Percentiles rank a stretch among this genome's conserved stretches.
These are phyloP conservation scores for Acrocyrtus sp. DNA, from an alignment of 2,888 invertebrate species.

Conservation along the genomic window DNA sequence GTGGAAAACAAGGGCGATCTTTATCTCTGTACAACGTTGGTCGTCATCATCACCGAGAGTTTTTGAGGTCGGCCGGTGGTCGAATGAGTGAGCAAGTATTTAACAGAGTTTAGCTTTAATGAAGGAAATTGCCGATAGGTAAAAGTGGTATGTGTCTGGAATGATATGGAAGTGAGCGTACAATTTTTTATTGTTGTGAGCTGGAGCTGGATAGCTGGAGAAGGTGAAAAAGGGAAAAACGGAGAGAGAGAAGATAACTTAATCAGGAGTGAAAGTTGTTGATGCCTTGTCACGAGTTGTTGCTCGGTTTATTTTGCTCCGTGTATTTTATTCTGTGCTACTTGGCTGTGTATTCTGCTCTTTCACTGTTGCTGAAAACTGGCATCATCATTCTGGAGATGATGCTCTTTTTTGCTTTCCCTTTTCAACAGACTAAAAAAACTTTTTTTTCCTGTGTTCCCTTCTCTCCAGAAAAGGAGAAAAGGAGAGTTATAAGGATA, in stretches of 20 bases:
- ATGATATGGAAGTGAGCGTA: slow-evolving; percentile 41
- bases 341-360: neutral
- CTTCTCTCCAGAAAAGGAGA: no score
- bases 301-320: slow-evolving; percentile 15
- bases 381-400: slow-evolving; percentile 30
- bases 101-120: slow-evolving; percentile 53
- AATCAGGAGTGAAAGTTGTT: slow-evolving; percentile 62
- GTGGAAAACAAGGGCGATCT: no score
- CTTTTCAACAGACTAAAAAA: no score
- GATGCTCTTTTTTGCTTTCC: no score
- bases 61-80: slow-evolving; percentile 30
- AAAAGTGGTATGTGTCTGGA: slow-evolving; percentile 62
- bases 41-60: slow-evolving; percentile 11
- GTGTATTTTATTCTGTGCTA: slow-evolving; percentile 4
- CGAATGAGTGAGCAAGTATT: slow-evolving; percentile 37
- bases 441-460: no score
- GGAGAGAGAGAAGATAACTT: slow-evolving; percentile 57
- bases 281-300: slow-evolving; percentile 44
- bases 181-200: no score
- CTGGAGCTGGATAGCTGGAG: no score
- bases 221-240: neutral
- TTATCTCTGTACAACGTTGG: no score
- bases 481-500: no score
- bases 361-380: slow-evolving; percentile 14
- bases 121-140: slow-evolving; percentile 58